Evolutionary conservation across 2,113 vertebrate genomes (phyloP), one percentile per base, ranked within the genome.

Genomic region (Eptesicus fuscus): DNA sequence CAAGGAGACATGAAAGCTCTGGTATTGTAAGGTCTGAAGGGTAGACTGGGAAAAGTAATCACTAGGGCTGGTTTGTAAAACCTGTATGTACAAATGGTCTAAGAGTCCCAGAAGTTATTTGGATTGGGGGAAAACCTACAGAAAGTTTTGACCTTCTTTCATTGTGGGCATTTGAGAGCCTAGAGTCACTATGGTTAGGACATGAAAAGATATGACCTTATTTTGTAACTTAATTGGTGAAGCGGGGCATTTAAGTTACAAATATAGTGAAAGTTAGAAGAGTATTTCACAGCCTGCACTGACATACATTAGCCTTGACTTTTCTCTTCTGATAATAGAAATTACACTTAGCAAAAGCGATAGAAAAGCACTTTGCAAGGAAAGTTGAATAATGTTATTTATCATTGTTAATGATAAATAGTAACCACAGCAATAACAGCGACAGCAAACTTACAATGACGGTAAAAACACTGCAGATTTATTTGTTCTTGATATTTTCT

Each of bases 361-460:
- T 73, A 92, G 90, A 78, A 93, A 94, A 96, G 56, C 88, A 94
- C 77, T 94, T 95, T 95, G 67, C 77, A 95, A 95, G 85, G 74
- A 90, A 93, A 96, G 77, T 91, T 85, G 94, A 87, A 88, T 93
- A 84, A 91, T 82, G 82, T 95, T 94, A 95, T 95, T 96, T 69
- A 90, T 93, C 90, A 85, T 49, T 79, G 73, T 88, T 97, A 92
- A 90, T 95, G 90, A 95, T 94, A 85, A 95, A 83, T 70, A 76
- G 82, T 74, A 96, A 85, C 35, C 61, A 83, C 76, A 37, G 80
- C 23, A 65, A 71, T 63, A 88, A 88, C 17, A 35, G 25, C 0
- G 7, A 78, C 23, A 78, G 83, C 69, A 53, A 70, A 83, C 88
- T 91, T 92, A 59, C 23, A n/a, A 49, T 47, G 73, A 90, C 61